Conservation (phyloP, 2,113 vertebrate species). For the Apteryx owenii region DNA sequence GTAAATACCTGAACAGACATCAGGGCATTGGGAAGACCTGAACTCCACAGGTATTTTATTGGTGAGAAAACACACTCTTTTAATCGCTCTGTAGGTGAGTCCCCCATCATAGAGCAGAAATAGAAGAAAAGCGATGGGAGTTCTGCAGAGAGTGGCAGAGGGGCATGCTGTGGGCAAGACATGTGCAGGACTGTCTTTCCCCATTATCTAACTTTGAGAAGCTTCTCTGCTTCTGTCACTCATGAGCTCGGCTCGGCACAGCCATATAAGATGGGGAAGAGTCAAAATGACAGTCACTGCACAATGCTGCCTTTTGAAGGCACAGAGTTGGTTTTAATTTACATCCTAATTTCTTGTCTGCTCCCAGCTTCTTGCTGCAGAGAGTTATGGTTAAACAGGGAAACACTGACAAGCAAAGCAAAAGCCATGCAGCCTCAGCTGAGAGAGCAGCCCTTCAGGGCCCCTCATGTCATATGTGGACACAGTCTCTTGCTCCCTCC, state of each 20-base stretch:
- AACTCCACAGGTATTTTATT: accelerated
- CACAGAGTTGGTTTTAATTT: neutral
- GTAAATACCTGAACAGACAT: neutral
- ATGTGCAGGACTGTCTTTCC: neutral
- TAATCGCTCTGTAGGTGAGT: neutral
- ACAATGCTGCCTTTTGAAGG: neutral
- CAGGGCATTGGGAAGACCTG: neutral
- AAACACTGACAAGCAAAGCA: neutral
- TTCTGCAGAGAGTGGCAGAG: neutral
- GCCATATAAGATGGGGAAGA: neutral
- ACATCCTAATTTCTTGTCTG: neutral
- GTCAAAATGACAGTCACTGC: neutral
- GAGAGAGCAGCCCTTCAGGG: neutral
- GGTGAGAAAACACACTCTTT: neutral
- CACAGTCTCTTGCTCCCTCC: neutral
- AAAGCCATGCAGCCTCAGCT: neutral
- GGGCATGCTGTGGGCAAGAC: neutral
- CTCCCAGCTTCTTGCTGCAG: neutral
- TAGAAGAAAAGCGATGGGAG: neutral
- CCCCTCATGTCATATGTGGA: neutral
- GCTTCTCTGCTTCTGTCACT: neutral
- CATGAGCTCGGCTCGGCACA: neutral
- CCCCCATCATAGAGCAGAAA: neutral
- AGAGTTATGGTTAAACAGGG: neutral
- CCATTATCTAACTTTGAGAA: neutral